A percentile compares a stretch with the other conserved stretches of the same genome.
phyloP scores from a whole-genome alignment of 2,113 vertebrate species.

The Origma solitaria region DNA sequence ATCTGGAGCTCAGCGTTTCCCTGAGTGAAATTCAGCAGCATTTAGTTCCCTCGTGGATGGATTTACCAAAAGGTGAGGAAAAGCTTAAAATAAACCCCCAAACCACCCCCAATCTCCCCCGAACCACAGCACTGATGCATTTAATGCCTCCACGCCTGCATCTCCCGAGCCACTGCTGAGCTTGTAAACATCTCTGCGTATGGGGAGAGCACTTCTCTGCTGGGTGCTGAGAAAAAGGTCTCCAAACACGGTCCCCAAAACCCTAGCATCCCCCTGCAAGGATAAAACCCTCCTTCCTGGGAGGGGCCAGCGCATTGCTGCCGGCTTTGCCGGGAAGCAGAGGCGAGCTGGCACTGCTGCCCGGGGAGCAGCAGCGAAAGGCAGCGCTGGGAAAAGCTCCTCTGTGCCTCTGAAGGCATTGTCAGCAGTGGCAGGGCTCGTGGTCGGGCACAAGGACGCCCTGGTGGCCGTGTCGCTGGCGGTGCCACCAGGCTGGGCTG shows the following conservation, averaged over 20 bases:
- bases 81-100: neutral
- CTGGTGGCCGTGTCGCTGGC: accelerated
- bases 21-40: neutral
- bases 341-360: accelerated
- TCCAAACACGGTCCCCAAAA: accelerated
- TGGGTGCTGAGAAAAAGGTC: neutral
- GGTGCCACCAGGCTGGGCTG: neutral
- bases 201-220: neutral
- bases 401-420: neutral
- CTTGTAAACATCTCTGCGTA: neutral
- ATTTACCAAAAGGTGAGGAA: neutral
- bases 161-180: neutral
- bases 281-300: neutral
- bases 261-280: too few relatives aligned
- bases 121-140: neutral
- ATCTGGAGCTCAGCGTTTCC: neutral
- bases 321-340: neutral
- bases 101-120: too few relatives aligned
- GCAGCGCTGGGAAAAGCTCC: neutral
- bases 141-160: neutral
- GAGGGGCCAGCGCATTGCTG: accelerated
- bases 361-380: neutral
- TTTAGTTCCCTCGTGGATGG: neutral
- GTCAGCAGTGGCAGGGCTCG: neutral
- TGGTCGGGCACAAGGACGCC: accelerated